Conservation (phyloP, 2,113 vertebrate genomes). For the Pelecanoides urinatrix region DNA sequence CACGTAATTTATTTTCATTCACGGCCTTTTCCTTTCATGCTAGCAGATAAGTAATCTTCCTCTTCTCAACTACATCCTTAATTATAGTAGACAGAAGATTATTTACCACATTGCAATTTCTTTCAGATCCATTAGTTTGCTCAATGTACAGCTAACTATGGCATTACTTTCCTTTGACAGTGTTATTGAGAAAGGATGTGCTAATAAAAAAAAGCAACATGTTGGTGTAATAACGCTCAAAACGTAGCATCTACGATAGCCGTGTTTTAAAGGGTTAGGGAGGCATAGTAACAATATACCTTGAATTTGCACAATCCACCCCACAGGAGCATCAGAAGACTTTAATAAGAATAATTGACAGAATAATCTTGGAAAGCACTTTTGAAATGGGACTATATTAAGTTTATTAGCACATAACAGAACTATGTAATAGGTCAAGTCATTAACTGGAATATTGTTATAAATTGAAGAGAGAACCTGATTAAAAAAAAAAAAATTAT, state of each 20-base stretch:
- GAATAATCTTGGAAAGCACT: constrained; percentile 11
- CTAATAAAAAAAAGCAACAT: background rate
- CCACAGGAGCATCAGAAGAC: background rate
- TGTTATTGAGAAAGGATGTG: background rate
- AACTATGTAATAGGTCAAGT: constrained; percentile 20
- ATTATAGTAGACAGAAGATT: constrained; percentile 50
- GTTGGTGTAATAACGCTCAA: background rate
- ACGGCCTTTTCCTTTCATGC: background rate
- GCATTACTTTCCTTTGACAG: constrained; percentile 27
- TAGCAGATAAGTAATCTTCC: constrained; percentile 35
- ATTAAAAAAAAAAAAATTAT: background rate
- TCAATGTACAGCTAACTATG: background rate
- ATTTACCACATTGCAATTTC: constrained; percentile 47
- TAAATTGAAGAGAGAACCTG: background rate
- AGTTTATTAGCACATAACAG: constrained; percentile 44
- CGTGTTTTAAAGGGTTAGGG: background rate
- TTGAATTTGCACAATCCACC: background rate
- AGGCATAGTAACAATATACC: background rate
- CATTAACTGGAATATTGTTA: constrained; percentile 32
- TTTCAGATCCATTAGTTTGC: constrained; percentile 52
- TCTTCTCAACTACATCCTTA: constrained; percentile 23
- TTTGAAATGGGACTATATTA: constrained; percentile 16
- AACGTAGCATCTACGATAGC: fast-evolving
- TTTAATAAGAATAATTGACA: constrained; percentile 30
- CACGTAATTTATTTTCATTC: constrained; percentile 12